Conservation (phyloP, 2,113 vertebrate species). For the Eublepharis macularius region DNA sequence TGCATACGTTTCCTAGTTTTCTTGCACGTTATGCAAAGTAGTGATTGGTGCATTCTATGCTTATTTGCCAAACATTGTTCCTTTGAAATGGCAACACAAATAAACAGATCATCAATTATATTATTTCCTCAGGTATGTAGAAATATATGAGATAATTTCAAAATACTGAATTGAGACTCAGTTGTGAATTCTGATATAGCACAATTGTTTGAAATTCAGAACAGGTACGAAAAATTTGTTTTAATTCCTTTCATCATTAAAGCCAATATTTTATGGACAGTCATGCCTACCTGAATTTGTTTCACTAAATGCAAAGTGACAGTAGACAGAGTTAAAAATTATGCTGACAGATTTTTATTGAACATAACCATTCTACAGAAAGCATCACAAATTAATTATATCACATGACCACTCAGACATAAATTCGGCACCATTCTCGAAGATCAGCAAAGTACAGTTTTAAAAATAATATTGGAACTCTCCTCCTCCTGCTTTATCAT, state of each 20-base stretch:
- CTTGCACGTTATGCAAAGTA: background rate
- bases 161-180: background rate
- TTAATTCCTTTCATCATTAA: background rate
- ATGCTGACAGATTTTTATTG: background rate
- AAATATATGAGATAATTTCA: background rate
- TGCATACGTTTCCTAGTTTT: background rate
- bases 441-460: background rate
- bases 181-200: background rate
- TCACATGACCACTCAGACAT: background rate
- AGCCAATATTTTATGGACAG: background rate
- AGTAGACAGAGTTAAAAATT: background rate
- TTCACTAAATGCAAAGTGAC: background rate
- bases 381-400: background rate
- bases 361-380: background rate
- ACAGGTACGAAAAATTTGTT: background rate
- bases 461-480: background rate
- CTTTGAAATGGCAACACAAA: background rate
- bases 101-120: background rate
- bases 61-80: background rate
- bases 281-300: background rate
- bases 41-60: background rate
- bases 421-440: background rate
- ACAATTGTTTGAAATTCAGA: background rate
- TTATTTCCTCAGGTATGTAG: background rate
- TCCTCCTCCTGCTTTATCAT: background rate